Conservation (phyloP, 1,140 invertebrate genomes). For the Ceratitis capitata region DNA sequence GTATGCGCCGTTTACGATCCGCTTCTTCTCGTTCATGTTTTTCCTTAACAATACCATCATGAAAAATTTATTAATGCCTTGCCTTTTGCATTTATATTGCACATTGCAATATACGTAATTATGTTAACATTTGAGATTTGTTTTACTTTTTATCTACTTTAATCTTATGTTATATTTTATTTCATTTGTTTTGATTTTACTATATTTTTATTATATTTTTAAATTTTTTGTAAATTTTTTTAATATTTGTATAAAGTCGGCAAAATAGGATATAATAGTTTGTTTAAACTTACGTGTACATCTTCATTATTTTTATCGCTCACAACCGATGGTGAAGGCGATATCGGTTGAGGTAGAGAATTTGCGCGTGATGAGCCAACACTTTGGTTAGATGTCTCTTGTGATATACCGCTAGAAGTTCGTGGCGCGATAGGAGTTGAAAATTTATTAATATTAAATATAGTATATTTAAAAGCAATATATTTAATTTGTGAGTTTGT, state of each 20-base stretch:
- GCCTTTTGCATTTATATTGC: too few relatives aligned
- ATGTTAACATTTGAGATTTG: too few relatives aligned
- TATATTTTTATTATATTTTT: too few relatives aligned
- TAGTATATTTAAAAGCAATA: not conserved
- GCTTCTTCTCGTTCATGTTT: conserved; percentile 91
- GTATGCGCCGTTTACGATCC: conserved; percentile 90
- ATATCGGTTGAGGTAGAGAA: conserved; percentile 79
- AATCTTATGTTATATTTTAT: too few relatives aligned
- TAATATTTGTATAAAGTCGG: not conserved
- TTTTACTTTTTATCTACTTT: too few relatives aligned
- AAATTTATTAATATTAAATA: conserved; percentile 30
- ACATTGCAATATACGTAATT: too few relatives aligned
- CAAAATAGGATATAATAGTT: too few relatives aligned
- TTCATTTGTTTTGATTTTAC: too few relatives aligned
- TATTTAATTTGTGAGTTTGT: not conserved
- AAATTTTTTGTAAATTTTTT: too few relatives aligned
- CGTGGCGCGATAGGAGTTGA: conserved; percentile 69
- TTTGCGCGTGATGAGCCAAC: conserved; percentile 68
- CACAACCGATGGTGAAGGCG: conserved; percentile 82
- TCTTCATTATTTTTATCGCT: conserved; percentile 78
- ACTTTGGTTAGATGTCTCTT: conserved; percentile 72
- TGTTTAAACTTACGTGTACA: conserved; percentile 50
- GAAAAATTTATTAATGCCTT: too few relatives aligned
- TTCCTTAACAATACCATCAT: too few relatives aligned
- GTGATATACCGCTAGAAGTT: conserved; percentile 72